Evolutionary conservation across 2,797 vertebrate genomes (phyloP), one percentile per base, ranked within the genome.

Genomic region (Clarias platycephalus): DNA sequence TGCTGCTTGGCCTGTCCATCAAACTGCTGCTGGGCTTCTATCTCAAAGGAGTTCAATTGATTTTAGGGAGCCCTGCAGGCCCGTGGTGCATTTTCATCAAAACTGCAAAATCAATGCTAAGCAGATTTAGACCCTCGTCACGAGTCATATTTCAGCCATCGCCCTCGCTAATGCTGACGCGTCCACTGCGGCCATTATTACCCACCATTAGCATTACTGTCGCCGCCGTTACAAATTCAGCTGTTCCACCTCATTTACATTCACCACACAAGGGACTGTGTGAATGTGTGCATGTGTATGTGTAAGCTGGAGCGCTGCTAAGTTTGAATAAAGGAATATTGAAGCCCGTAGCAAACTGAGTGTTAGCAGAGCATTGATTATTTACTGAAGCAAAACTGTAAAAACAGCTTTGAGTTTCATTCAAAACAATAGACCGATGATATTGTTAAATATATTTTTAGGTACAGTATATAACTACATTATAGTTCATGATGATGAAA

Each of bases 41-140:
- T 87, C 85, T 88, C 78, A 53, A 82, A 83, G 78, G 80, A 83
- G 86, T 68, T 40, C 86, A 87, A 88, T 88, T 89, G 89, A 88
- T 89, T 91, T 89, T 88, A 88, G 85, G 83, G 74, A 86, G 87
- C 86, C 89, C 87, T 89, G 67, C 53, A 85, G 85, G 88, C 86
- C 78, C 79, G 64, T 67, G 79, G 86, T 88, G 87, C 86, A 89
- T 88, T 91, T 88, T 91, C 87, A 90, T 89, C 83, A 84, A 87
- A 90, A 87, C 86, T 83, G 85, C 86, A 88, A 87, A 90, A 90
- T 89, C 90, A 76, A 88, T 90, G 88, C 85, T 88, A 89, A 91
- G 86, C 87, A 86, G 86, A 89, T 91, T 91, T 88, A 88, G 86
- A 90, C 86, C 84, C 82, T 84, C 86, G 88, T 89, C 82, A 70